These are phyloP conservation scores for Cuniculus paca DNA, from an alignment of 2,797 vertebrate species.

Conservation along the genomic window DNA sequence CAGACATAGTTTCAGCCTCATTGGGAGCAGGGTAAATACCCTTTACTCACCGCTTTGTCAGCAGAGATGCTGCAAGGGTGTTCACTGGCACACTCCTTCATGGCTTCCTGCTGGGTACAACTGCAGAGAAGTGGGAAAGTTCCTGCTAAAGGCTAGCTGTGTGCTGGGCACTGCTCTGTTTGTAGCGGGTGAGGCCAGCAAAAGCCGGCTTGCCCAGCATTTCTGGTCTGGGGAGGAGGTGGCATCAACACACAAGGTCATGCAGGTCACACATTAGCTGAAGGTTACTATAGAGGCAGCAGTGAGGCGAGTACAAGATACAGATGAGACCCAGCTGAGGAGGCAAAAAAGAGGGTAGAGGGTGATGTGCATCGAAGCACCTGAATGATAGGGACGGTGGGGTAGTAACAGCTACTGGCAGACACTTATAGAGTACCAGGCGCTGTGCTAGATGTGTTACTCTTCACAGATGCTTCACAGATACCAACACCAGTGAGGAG, in stretches of 20 bases:
- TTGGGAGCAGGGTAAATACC: no score
- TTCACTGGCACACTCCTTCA: background rate
- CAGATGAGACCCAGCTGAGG: background rate
- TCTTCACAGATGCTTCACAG: background rate
- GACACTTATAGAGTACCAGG: background rate
- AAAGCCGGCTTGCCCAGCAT: background rate
- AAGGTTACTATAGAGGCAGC: background rate
- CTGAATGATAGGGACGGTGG: no score
- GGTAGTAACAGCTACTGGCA: background rate
- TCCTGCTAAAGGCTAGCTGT: background rate
- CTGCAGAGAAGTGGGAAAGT: background rate
- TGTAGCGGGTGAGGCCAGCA: background rate
- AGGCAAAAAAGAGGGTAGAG: background rate
- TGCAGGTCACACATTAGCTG: background rate
- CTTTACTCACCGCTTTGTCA: background rate
- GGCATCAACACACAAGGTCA: background rate
- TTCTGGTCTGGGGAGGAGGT: background rate
- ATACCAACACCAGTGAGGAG: background rate
- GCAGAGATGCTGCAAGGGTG: background rate
- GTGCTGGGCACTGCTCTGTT: background rate
- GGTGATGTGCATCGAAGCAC: background rate
- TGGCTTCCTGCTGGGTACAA: background rate
- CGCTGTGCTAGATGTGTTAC: background rate
- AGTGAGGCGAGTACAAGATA: background rate
- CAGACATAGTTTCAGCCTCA: background rate